A percentile compares a stretch with the other conserved stretches of the same genome.
phyloP scores from a whole-genome alignment of 1,140 invertebrate genomes.

The Drosophila bocki region DNA sequence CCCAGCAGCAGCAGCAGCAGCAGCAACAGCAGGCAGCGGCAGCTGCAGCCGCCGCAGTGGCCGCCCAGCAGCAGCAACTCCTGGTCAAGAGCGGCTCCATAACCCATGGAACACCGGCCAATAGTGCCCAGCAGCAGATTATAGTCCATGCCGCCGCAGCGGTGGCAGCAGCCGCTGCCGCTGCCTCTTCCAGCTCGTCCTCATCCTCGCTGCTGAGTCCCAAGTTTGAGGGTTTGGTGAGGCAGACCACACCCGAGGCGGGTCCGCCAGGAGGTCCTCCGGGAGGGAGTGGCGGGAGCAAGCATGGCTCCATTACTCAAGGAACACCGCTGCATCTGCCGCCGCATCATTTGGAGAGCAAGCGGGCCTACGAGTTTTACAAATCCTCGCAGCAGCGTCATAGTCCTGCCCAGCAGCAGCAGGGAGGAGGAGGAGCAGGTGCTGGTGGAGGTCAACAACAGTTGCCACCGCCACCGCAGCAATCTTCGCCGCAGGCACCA shows the following conservation, averaged over 20 bases:
- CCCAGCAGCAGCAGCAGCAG: too few relatives aligned
- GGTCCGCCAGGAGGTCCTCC: constrained; percentile 75
- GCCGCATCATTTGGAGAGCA: constrained; percentile 87
- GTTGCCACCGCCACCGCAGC: constrained; percentile 66
- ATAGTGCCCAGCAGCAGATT: constrained; percentile 77
- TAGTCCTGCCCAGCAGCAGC: constrained; percentile 86
- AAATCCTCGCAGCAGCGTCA: constrained; percentile 87
- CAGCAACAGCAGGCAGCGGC: constrained; percentile 57
- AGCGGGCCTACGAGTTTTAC: constrained; percentile 89
- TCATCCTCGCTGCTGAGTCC: constrained; percentile 83
- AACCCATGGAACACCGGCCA: constrained; percentile 93
- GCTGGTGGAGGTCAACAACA: constrained; percentile 21
- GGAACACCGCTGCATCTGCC: constrained; percentile 93
- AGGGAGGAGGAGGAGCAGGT: constrained; percentile 18
- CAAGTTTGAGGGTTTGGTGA: constrained; percentile 69
- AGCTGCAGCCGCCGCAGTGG: constrained; percentile 54
- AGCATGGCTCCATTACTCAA: constrained; percentile 96
- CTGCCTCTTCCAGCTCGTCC: constrained; percentile 68
- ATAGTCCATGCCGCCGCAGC: constrained; percentile 62
- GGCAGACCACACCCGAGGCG: constrained; percentile 59
- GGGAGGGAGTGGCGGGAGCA: constrained; percentile 65
- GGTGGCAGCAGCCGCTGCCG: constrained; percentile 37
- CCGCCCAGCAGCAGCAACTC: constrained; percentile 43
- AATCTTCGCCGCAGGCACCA: constrained; percentile 77
- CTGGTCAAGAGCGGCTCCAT: constrained; percentile 89